A percentile compares a stretch with the other conserved stretches of the same genome.
Evolutionary conservation across 2,888 invertebrate genomes (phyloP).

Genomic region (Mythimna impura): DNA sequence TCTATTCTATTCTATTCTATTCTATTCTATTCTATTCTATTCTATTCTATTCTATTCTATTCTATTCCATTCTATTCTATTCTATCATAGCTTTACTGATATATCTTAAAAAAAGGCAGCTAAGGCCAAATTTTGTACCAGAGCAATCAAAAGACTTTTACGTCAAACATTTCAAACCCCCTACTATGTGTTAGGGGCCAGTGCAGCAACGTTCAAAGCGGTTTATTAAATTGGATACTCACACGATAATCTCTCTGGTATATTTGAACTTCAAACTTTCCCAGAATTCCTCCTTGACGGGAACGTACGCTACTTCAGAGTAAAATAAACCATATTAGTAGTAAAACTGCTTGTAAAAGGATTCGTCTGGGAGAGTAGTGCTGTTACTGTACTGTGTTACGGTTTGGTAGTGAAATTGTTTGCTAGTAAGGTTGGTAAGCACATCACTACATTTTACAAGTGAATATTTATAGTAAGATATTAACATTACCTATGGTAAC

Average conservation of each 20-base stretch:
- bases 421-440: not conserved
- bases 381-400: not conserved
- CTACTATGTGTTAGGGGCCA: slow-evolving; percentile 4
- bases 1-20: too few species aligned
- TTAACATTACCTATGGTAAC: too few species aligned
- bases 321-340: not conserved
- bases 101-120: too few species aligned
- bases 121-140: too few species aligned
- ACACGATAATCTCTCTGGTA: slow-evolving; percentile 39
- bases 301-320: not conserved
- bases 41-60: too few species aligned
- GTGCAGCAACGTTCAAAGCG: slow-evolving; percentile 22
- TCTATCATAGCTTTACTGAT: too few species aligned
- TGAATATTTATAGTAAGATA: not conserved
- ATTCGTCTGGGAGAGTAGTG: not conserved
- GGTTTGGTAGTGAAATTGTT: not conserved
- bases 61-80: too few species aligned
- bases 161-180: not conserved
- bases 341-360: not conserved
- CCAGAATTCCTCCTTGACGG: slow-evolving; percentile 8
- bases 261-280: slow-evolving; percentile 40
- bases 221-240: slow-evolving; percentile 49
- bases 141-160: not conserved
- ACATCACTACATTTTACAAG: not conserved
- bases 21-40: too few species aligned